These are phyloP conservation scores for Struthidea cinerea DNA, from an alignment of 2,113 vertebrate species.

Conservation along the genomic window DNA sequence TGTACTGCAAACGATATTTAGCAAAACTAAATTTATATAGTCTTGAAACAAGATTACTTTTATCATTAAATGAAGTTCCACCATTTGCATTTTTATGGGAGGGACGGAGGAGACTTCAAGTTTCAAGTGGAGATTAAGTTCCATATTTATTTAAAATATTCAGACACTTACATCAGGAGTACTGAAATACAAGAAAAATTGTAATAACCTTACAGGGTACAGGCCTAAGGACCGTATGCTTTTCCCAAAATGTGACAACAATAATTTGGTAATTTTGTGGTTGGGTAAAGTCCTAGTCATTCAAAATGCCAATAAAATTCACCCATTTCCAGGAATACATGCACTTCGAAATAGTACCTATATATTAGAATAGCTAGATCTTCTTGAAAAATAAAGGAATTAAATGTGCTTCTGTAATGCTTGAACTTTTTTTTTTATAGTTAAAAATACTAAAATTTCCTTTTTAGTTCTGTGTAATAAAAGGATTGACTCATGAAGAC, in stretches of 20 bases:
- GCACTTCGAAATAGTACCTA: neutral
- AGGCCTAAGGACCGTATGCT: neutral
- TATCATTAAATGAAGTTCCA: neutral
- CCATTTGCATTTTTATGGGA: neutral
- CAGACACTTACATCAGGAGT: neutral
- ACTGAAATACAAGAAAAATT: neutral
- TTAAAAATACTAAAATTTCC: neutral
- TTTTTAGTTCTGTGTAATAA: neutral
- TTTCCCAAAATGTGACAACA: neutral
- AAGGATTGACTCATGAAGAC: neutral
- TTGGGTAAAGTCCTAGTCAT: neutral
- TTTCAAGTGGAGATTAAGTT: neutral
- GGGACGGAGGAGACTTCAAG: neutral
- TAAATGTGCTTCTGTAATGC: neutral
- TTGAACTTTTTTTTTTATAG: neutral
- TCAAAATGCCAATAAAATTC: neutral
- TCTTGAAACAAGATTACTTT: neutral
- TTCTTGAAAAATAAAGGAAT: neutral
- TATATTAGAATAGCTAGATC: neutral
- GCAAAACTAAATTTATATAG: neutral
- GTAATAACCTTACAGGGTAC: neutral
- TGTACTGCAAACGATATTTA: neutral
- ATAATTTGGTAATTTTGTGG: neutral
- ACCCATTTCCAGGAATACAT: neutral
- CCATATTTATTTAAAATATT: neutral